Conservation (phyloP, 2,113 vertebrate species). For the Parotia lawesii region DNA sequence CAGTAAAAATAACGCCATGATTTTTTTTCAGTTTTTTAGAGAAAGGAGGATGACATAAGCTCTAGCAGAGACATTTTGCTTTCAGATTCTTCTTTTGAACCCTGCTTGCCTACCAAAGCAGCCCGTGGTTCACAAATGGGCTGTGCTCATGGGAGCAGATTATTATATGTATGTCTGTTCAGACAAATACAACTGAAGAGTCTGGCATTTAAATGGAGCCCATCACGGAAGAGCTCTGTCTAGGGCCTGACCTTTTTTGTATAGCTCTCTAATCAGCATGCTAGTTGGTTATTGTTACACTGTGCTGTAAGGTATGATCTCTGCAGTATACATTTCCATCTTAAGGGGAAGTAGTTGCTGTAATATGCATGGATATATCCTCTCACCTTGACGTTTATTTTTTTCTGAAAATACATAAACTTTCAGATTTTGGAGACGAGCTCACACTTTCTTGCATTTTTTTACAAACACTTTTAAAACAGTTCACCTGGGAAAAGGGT, state of each 20-base stretch:
- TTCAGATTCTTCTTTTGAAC: constrained; percentile 47
- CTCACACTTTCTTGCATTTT: background rate
- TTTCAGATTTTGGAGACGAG: background rate
- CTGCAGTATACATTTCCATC: constrained; percentile 25
- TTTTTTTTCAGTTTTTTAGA: background rate
- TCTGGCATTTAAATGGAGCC: constrained; percentile 51
- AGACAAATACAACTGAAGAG: constrained; percentile 38
- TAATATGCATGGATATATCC: background rate
- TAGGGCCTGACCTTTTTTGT: constrained; percentile 48
- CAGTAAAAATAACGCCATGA: constrained; percentile 11
- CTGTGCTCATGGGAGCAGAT: constrained; percentile 46
- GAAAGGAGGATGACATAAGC: constrained; percentile 6
- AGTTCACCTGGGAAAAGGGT: background rate
- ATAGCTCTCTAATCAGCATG: constrained; percentile 46
- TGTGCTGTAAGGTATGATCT: constrained; percentile 22
- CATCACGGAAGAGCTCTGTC: background rate
- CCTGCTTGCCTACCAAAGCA: constrained; percentile 17
- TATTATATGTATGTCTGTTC: constrained; percentile 32
- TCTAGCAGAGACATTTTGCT: constrained; percentile 19
- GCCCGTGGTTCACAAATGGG: constrained; percentile 19
- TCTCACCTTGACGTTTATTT: background rate
- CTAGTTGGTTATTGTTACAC: constrained; percentile 44
- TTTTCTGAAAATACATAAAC: constrained; percentile 1
- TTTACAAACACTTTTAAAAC: background rate
- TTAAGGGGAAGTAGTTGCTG: background rate